These are phyloP conservation scores for Agapostemon virescens DNA, from an alignment of 2,888 invertebrate species.

Conservation along the genomic window DNA sequence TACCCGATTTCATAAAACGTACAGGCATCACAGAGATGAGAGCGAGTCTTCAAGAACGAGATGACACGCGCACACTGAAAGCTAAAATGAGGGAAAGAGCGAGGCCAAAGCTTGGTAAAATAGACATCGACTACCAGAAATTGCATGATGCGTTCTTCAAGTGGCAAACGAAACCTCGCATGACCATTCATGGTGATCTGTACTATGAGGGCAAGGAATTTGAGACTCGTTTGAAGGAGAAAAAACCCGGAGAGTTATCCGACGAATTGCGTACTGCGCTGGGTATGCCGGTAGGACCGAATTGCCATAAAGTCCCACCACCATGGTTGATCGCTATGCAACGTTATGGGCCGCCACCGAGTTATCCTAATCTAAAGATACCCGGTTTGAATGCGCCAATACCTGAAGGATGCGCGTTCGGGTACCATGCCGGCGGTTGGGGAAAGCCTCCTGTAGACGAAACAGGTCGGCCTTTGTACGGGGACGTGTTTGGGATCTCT, in stretches of 20 bases:
- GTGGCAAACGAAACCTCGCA: conserved; percentile 99
- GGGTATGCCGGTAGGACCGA: conserved; percentile 99
- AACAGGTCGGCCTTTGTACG: conserved; percentile 97
- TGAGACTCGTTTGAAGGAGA: conserved; percentile 97
- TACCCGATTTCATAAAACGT: conserved; percentile 99
- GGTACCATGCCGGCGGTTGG: conserved; percentile 99
- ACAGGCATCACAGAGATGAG: conserved; percentile 99
- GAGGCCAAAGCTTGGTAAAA: conserved; percentile 98
- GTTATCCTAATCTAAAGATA: conserved; percentile 98
- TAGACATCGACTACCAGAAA: conserved; percentile 99
- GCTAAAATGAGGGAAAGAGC: conserved; percentile 98
- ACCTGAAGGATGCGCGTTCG: conserved; percentile 98
- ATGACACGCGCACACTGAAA: conserved; percentile 95
- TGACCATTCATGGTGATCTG: conserved; percentile 99
- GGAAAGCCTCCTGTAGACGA: conserved; percentile 99
- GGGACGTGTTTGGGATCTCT: conserved; percentile 96
- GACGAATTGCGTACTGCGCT: conserved; percentile 97
- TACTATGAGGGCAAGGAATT: conserved; percentile 99
- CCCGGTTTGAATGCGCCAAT: conserved; percentile 99
- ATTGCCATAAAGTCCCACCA: conserved; percentile 94
- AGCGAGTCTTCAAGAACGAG: conserved; percentile 98
- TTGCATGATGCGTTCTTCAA: conserved; percentile 99
- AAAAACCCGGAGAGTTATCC: conserved; percentile 98
- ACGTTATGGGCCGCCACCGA: conserved; percentile 99
- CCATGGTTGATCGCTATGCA: conserved; percentile 99